Percentiles rank a stretch among this genome's conserved stretches.
phyloP scores from a whole-genome alignment of 2,113 vertebrate species.

The Myrmecobius fasciatus region DNA sequence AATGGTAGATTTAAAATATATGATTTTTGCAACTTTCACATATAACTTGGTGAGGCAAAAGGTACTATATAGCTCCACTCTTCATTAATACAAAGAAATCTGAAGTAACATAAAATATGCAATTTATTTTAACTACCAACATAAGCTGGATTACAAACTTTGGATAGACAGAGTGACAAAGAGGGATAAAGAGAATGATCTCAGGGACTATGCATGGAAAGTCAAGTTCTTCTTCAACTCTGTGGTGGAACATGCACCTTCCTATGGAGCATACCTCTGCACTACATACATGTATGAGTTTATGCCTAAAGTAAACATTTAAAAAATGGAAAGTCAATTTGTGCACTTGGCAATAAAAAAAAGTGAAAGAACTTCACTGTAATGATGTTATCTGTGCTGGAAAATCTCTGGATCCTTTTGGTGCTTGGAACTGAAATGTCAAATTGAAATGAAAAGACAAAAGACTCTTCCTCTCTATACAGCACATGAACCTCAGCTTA shows the following conservation, averaged over 20 bases:
- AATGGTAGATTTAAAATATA: neutral
- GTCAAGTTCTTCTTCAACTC: neutral
- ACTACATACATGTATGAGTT: neutral
- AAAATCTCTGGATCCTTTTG: neutral
- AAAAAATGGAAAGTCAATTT: neutral
- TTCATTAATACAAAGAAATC: neutral
- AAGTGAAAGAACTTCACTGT: neutral
- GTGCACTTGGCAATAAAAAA: neutral
- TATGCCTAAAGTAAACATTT: neutral
- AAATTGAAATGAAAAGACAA: neutral
- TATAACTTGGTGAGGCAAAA: neutral
- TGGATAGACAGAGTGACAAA: neutral
- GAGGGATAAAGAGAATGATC: neutral
- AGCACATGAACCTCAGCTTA: neutral
- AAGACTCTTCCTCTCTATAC: neutral
- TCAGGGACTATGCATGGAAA: neutral
- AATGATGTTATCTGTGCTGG: neutral
- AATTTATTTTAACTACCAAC: neutral
- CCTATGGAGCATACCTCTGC: neutral
- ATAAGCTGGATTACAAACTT: neutral
- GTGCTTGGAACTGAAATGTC: neutral
- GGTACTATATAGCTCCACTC: neutral
- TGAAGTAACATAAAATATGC: neutral
- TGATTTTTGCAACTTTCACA: neutral
- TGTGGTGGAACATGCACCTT: neutral